These are phyloP conservation scores for Branchipolynoe longqiensis DNA, from an alignment of 2,888 invertebrate species.

Conservation along the genomic window DNA sequence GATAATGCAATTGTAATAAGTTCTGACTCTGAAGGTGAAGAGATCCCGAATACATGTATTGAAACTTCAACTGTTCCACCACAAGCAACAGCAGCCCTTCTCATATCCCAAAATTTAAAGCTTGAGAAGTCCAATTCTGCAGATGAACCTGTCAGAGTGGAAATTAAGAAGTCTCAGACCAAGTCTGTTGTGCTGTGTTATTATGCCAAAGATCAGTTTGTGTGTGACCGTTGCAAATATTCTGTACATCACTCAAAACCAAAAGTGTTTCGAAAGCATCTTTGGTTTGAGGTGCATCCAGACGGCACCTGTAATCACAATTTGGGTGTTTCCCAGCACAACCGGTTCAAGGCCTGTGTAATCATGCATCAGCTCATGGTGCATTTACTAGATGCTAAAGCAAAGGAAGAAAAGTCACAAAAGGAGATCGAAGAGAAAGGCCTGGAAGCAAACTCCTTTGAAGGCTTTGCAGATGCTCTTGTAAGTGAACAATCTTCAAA, in stretches of 20 bases:
- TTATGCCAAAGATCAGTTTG: slow-evolving; percentile 1
- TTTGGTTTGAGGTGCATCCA: slow-evolving; percentile 48
- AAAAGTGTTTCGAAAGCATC: slow-evolving; percentile 20
- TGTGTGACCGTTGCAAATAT: slow-evolving; percentile 18
- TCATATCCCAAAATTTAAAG: neutral
- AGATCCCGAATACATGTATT: neutral
- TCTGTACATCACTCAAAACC: slow-evolving; percentile 25
- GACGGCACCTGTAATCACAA: neutral
- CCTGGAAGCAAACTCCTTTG: too few relatives aligned
- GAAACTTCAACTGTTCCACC: neutral
- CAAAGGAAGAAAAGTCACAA: slow-evolving; percentile 20
- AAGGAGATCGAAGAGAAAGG: neutral
- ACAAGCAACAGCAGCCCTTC: neutral
- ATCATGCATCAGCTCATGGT: slow-evolving; percentile 15
- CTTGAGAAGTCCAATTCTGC: neutral
- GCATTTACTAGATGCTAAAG: slow-evolving; percentile 17
- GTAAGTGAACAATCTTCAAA: too few relatives aligned
- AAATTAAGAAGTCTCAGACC: neutral
- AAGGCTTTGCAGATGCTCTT: too few relatives aligned
- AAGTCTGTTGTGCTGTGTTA: slow-evolving; percentile 15
- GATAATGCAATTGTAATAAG: neutral
- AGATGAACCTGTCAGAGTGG: neutral
- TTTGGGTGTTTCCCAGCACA: neutral
- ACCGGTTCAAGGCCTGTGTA: slow-evolving; percentile 11
- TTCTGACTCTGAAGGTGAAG: neutral